Base-by-base conservation (phyloP, 2,888 invertebrate genomes). In the Blera fallax region DNA sequence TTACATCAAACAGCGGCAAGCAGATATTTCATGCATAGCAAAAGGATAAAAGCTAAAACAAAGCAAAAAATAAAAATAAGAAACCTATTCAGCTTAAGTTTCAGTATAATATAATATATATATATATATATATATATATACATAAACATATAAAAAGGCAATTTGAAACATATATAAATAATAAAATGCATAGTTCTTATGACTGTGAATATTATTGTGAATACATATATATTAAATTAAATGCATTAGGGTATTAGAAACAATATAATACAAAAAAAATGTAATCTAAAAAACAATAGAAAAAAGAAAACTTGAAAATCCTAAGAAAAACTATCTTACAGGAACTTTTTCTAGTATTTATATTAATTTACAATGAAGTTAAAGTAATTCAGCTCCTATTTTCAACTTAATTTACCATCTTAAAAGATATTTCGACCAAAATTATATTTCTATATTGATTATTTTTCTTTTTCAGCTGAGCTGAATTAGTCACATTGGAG, bases 151-250 rank as follows among this genome's bases (percentile, higher is more conserved):
- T 6, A 70, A 87, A 37, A 50, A 65, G 43, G 27, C 14, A 77
- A 79, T 14, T 64, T n/a, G 54, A 72, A 69, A 76, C 45, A 79
- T 29, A 45, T 56, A 72, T 74, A 67, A 74, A 74, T 81, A 87
- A 82, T 78, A 78, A 82, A 82, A 77, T 76, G 84, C 84, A 87
- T 88, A 88, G 87, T 88, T 87, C 87, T 87, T 88, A 88, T 88
- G 87, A 88, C 87, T 88, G 87, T 87, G 87, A 87, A 87, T 87
- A 87, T 87, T 82, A 79, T 82, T 84, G 79, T 79, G 79, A 79
- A 79, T 78, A 87, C 48, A 74, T 70, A 82, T 62, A 73, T 74
- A 87, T 77, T 77, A 50, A 70, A 80, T 69, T 60, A 80, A 65
- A 83, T 34, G 40, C 54, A 16, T 83, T 73, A 76, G 72, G 62